A percentile compares a stretch with the other conserved stretches of the same genome.
Evolutionary conservation across 2,797 vertebrate genomes (phyloP).

Genomic region (Aplochiton taeniatus): DNA sequence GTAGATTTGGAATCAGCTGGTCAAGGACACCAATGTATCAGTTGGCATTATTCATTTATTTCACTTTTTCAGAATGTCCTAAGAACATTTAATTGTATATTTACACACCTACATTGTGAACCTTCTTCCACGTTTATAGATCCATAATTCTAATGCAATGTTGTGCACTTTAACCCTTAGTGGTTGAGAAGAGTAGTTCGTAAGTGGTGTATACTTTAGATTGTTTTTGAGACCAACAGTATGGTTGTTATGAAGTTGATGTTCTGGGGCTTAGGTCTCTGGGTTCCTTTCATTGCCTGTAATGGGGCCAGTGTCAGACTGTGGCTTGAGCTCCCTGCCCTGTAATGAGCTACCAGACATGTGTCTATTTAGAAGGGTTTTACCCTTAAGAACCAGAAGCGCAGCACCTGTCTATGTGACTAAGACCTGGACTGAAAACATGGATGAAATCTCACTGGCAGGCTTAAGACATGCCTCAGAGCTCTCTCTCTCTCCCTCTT

Average conservation of each 20-base stretch:
- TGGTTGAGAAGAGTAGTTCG: slow-evolving; percentile 9
- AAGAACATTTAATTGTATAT: slow-evolving; percentile 67
- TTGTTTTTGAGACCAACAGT: not conserved
- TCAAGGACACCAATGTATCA: slow-evolving; percentile 64
- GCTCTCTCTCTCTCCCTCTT: not conserved
- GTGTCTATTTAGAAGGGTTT: slow-evolving; percentile 24
- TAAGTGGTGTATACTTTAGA: not conserved
- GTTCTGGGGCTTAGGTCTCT: not conserved
- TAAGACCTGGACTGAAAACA: slow-evolving; percentile 30
- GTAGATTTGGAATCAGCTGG: slow-evolving; percentile 18
- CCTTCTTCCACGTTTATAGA: slow-evolving; percentile 39
- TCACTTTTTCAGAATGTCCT: slow-evolving; percentile 51
- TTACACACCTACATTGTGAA: slow-evolving; percentile 57
- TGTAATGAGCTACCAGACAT: slow-evolving; percentile 40
- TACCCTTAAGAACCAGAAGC: slow-evolving; percentile 24
- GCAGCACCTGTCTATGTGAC: slow-evolving; percentile 30
- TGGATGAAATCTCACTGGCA: slow-evolving; percentile 59
- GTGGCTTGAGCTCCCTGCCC: slow-evolving; percentile 28
- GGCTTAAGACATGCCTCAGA: slow-evolving; percentile 79
- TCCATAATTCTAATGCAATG: slow-evolving; percentile 26
- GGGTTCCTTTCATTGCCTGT: slow-evolving; percentile 8
- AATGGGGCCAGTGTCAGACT: slow-evolving; percentile 30
- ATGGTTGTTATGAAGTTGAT: slow-evolving; percentile 6
- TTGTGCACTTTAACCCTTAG: slow-evolving; percentile 13
- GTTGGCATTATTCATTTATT: slow-evolving; percentile 69